A percentile compares a stretch with the other conserved stretches of the same genome.
phyloP scores from a whole-genome alignment of 92 coral and sea anemone species.

The Muricea muricata region DNA sequence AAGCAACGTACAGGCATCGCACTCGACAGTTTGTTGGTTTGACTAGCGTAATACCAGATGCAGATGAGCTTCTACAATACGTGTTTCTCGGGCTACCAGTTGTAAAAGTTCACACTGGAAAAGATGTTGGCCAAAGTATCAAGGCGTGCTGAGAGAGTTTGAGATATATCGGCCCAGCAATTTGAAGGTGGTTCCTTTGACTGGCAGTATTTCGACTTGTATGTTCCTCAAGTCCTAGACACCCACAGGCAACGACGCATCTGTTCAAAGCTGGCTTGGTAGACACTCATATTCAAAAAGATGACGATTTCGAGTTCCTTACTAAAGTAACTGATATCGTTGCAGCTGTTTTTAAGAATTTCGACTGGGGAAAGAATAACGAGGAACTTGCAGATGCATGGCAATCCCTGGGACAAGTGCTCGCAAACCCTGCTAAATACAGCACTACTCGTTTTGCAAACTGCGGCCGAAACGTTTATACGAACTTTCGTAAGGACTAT shows the following conservation, averaged over 20 bases:
- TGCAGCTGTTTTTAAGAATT: neutral
- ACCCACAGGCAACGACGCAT: neutral
- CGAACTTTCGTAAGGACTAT: conserved; percentile 5
- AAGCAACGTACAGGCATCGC: neutral
- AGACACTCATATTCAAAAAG: neutral
- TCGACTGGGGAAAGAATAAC: neutral
- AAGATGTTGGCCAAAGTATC: conserved; percentile 2
- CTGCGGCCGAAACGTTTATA: neutral
- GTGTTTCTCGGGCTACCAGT: neutral
- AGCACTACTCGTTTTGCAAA: neutral
- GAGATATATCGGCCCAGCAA: neutral
- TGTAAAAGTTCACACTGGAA: neutral
- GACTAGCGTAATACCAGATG: conserved; percentile 1
- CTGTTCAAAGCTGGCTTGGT: neutral
- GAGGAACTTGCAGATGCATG: neutral
- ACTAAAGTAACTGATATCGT: neutral
- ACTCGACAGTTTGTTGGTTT: conserved; percentile 10
- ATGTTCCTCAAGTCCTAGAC: neutral
- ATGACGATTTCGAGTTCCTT: neutral
- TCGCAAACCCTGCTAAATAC: neutral
- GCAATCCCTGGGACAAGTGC: neutral
- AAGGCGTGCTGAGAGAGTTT: neutral
- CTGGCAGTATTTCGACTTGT: neutral
- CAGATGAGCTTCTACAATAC: neutral
- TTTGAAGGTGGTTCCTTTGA: conserved; percentile 6